A percentile compares a stretch with the other conserved stretches of the same genome.
Evolutionary conservation across 2,113 vertebrate genomes (phyloP).

Genomic region (Gambusia holbrooki): DNA sequence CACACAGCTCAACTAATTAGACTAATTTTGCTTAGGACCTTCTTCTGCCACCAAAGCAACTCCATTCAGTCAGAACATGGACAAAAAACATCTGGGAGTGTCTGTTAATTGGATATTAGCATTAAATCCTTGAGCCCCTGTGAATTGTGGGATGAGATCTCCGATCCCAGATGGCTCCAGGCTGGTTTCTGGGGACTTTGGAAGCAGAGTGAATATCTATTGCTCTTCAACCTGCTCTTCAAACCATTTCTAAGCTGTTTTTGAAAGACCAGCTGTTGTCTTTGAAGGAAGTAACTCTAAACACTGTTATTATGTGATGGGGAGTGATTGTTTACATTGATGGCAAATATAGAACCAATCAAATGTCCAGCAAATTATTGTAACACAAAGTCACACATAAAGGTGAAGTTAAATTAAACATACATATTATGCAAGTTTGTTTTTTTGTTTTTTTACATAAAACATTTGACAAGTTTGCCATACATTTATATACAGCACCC

Average conservation of each 20-base stretch:
- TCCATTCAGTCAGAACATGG: neutral
- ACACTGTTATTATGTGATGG: neutral
- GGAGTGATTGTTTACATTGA: neutral
- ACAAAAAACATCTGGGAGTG: neutral
- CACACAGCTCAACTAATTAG: neutral
- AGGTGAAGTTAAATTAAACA: too few relatives aligned
- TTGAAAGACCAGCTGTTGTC: neutral
- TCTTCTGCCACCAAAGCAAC: neutral
- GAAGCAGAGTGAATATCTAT: neutral
- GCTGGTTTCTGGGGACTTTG: neutral
- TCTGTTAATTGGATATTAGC: conserved; percentile 2
- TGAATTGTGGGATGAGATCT: neutral
- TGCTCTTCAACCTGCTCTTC: neutral
- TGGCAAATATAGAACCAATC: too few relatives aligned
- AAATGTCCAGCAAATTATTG: too few relatives aligned
- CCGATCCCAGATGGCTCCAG: neutral
- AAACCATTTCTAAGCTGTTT: neutral
- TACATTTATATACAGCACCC: too few relatives aligned
- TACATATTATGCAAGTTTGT: too few relatives aligned
- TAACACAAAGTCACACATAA: too few relatives aligned
- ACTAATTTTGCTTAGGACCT: neutral
- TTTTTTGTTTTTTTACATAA: too few relatives aligned
- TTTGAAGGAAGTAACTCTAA: neutral
- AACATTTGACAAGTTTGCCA: too few relatives aligned
- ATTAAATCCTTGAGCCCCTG: neutral